Evolutionary conservation across 1,140 invertebrate genomes (phyloP), one percentile per base, ranked within the genome.

Genomic region (Drosophila nebulosa): DNA sequence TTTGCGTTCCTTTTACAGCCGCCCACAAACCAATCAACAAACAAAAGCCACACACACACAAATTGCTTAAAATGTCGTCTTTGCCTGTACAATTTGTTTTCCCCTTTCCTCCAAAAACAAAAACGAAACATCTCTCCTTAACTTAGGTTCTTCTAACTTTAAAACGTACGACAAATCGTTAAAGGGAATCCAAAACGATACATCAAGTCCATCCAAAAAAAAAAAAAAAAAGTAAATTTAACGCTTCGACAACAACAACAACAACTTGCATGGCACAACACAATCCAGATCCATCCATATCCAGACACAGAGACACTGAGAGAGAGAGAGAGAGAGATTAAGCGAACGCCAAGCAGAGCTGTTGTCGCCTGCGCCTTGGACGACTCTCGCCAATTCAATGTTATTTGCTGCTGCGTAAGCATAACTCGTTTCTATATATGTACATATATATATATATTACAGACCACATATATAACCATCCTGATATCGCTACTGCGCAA

Each of bases 141-240:
- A 46, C 52, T 63, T 30, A 46, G 51, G 64, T 72, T 67, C 57
- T 36, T 57, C n/a, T 46, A 62, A 60, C 61, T 16, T 64, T 50
- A 32, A 55, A 22, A 59, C 61, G 67, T 68, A 69, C 52, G 69
- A 70, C 65, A 81, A 85, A 88, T 88, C 83, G 83, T 88, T 88
- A 83, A 88, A 83, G 83, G 83, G 79, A 84, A 88, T 77, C 83
- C 74, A 88, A 59, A 84, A 88, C 83, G 83, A 88, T 88, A 80
- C 83, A 88, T 88, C 83, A 86, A 85, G 80, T 88, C 75, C 83
- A 88, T 86, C 83, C 76, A 84, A 52, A 32, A 22, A 1, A n/a
- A 30, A 16, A 55, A 14, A 22, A 1, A 27, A 30, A 16, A 30
- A 16, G 16, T 16, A 18, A 16, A 64, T 51, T 53, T 56, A 62